phyloP scores from a whole-genome alignment of 2,797 vertebrate species.

The Danionella dracula region DNA sequence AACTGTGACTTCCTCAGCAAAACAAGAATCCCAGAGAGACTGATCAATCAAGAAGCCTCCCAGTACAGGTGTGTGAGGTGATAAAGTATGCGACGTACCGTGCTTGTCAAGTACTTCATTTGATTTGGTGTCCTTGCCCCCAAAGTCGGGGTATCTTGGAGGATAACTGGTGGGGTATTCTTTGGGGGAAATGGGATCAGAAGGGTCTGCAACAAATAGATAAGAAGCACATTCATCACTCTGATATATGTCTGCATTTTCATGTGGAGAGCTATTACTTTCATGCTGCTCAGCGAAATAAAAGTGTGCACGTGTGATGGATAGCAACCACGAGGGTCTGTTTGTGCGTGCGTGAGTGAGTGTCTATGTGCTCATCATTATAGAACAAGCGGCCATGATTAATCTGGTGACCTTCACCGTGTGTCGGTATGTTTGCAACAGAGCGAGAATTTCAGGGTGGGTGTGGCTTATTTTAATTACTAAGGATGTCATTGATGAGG shows the following conservation, averaged over 20 bases:
- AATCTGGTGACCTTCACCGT: constrained; percentile 47
- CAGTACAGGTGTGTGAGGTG: constrained; percentile 1
- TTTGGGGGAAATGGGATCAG: constrained; percentile 77
- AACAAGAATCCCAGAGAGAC: background rate
- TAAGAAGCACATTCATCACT: constrained; percentile 21
- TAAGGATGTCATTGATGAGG: constrained; percentile 12
- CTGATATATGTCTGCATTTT: constrained; percentile 8
- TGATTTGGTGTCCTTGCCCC: constrained; percentile 72
- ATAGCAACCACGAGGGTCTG: background rate
- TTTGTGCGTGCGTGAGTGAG: background rate
- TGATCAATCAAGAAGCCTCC: background rate
- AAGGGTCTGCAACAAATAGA: constrained; percentile 75
- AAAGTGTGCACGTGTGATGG: constrained; percentile 8
- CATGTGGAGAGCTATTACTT: constrained; percentile 26
- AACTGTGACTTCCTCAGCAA: constrained; percentile 11
- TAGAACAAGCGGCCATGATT: constrained; percentile 35
- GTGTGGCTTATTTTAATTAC: constrained; percentile 26
- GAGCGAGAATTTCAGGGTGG: background rate
- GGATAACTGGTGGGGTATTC: constrained; percentile 80
- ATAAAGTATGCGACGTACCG: constrained; percentile 52
- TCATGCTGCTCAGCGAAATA: constrained; percentile 16
- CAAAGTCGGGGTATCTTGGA: constrained; percentile 76
- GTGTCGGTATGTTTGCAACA: background rate
- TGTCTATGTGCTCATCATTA: constrained; percentile 11
- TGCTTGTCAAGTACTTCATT: constrained; percentile 63